Evolutionary conservation across 2,888 invertebrate species (phyloP), one percentile per base, ranked within the genome.

Genomic region (Hanleya hanleyi): DNA sequence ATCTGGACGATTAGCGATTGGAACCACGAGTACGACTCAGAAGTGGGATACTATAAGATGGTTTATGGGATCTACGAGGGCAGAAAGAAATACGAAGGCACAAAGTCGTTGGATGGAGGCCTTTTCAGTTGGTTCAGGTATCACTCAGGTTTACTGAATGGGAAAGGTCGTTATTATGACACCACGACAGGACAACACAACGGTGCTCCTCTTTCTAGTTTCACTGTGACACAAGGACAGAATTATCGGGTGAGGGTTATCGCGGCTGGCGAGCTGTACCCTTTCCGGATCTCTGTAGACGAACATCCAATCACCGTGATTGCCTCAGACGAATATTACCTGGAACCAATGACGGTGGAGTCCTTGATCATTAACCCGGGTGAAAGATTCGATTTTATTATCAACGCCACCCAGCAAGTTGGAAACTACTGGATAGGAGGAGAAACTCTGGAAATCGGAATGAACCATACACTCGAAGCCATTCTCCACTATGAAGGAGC

Each of bases 391-490:
- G 87, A 87, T 71, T 81, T 88, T 61, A 73, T 82, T 9, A 49
- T 88, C 0, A 66, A 35, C 6, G 80, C 87, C 6, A 76, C 80
- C 57, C 69, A 82, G 49, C 22, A 62, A 1, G 69, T 75, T 0
- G 80, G 66, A 1, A 83, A 82, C 64, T 87, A 86, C 70, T 87
- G 86, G 87, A 78, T 88, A 2, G 66, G 86, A 2, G 81, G 79
- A 6, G 71, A 81, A 66, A 82, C 82, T 4, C 51, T 85, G 41
- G 76, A 80, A 49, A 36, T 36, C 5, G 73, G 61, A 18, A 65
- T 67, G 41, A 69, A 77, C 7, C 70, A 78, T 51, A 67, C 61
- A n/a, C 79, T 67, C 7, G 73, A 76, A 50, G 84, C 83, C 2
- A 79, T 83, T 36, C 66, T 85, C 4, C 70, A 77, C 7, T 85